Percentiles rank a stretch among this genome's conserved stretches.
phyloP scores from a whole-genome alignment of 2,888 invertebrate genomes.

The Hemistola chrysoprasaria region DNA sequence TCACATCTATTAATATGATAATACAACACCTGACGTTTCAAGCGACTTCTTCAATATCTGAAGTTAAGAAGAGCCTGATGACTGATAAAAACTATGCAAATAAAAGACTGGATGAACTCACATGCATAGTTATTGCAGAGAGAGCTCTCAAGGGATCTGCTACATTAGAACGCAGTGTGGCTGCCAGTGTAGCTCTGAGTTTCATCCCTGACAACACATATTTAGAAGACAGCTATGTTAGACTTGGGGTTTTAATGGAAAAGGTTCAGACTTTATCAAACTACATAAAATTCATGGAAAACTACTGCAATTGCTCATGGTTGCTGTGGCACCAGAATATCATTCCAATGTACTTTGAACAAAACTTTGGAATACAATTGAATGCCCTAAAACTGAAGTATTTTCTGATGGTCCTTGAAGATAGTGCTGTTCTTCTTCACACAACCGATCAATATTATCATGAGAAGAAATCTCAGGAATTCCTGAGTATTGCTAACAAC shows the following conservation, averaged over 20 bases:
- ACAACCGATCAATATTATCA: constrained; percentile 57
- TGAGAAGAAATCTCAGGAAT: constrained; percentile 50
- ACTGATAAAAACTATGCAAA: constrained; percentile 85
- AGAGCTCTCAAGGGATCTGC: constrained; percentile 84
- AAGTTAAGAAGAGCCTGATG: constrained; percentile 86
- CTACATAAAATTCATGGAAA: constrained; percentile 80
- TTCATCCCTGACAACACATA: constrained; percentile 84
- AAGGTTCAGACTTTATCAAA: constrained; percentile 85
- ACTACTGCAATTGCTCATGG: constrained; percentile 88
- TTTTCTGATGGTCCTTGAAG: constrained; percentile 71
- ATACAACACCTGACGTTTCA: constrained; percentile 91
- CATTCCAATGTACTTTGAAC: constrained; percentile 88
- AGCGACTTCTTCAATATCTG: constrained; percentile 84
- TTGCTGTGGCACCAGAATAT: constrained; percentile 91
- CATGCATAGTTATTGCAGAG: constrained; percentile 89
- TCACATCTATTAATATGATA: constrained; percentile 88
- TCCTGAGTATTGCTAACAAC: constrained; percentile 56
- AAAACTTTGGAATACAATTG: constrained; percentile 85
- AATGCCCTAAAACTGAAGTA: constrained; percentile 84
- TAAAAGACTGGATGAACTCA: constrained; percentile 86
- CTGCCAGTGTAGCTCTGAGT: constrained; percentile 86
- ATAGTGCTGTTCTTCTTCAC: constrained; percentile 60
- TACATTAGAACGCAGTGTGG: constrained; percentile 84
- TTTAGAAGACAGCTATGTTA: constrained; percentile 84
- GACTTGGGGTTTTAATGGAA: constrained; percentile 83